phyloP scores from a whole-genome alignment of 2,113 vertebrate species.

The Gopherus flavomarginatus region DNA sequence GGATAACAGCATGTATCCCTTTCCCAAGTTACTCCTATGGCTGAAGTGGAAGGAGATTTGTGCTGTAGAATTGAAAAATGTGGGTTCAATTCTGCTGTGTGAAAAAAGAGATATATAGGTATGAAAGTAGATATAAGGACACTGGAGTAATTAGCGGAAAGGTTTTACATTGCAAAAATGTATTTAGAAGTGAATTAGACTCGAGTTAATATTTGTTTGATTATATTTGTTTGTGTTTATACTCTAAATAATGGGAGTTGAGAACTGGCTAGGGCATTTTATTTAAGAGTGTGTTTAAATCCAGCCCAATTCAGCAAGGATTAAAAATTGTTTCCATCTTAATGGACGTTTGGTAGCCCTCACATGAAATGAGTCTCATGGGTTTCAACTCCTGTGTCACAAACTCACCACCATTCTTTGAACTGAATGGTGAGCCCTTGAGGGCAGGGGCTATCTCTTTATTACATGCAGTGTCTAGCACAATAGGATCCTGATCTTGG shows the following conservation, averaged over 20 bases:
- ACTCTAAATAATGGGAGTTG: not conserved
- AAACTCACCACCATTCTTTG: not conserved
- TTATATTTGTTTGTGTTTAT: not conserved
- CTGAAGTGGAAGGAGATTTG: not conserved
- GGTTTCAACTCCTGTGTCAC: not conserved
- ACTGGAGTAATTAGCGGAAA: not conserved
- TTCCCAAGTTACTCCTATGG: not conserved
- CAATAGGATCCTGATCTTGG: not conserved
- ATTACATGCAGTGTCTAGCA: not conserved
- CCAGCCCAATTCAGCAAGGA: not conserved
- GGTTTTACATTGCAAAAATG: not conserved
- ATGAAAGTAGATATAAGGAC: not conserved
- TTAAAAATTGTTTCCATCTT: not conserved
- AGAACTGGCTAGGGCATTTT: not conserved
- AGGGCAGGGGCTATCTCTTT: not conserved
- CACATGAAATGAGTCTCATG: not conserved
- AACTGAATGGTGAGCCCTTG: not conserved
- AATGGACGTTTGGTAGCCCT: not conserved
- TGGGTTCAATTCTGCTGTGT: not conserved
- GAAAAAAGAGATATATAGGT: not conserved
- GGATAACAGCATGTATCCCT: fast-evolving
- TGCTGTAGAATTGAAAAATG: not conserved
- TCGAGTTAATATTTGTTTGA: not conserved
- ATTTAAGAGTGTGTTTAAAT: not conserved
- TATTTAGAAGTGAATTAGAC: not conserved